Base-by-base conservation (phyloP, 2,113 vertebrate species). In the Phainopepla nitens region DNA sequence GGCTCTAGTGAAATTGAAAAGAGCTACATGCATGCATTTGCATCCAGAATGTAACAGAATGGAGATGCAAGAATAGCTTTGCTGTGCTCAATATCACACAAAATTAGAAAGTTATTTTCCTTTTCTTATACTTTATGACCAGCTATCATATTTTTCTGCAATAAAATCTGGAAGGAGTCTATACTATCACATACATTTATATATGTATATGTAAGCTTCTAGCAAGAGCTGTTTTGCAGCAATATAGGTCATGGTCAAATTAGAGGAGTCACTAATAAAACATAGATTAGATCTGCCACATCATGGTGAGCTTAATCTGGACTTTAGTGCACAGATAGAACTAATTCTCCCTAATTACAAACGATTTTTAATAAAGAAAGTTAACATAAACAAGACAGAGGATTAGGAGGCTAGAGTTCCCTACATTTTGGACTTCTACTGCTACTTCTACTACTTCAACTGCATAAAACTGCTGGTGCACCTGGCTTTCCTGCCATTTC, bases 1-100 rank as follows among this genome's bases (percentile, higher is more conserved):
- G 31, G 69, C 87, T 87, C 61, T 47, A 95, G 66, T 89, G 83
- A 81, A 92, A 91, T 56, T 83, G 60, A 89, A 92, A 89, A 89
- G 65, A 87, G 41, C 44, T 92, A 62, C 87, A 87, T 53, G 76
- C 72, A 68, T 89, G 53, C 83, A 89, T 96, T 92, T 92, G 80
- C 89, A 91, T 95, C 15, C 31, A 79, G 56, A 91, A 94, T 89
- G 68, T 66, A 82, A 60, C 51, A 25, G 91, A 87, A 92, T 84
- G 56, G 79, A 81, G 39, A 92, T 68, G 60, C 35, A 81, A 81
- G 83, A 92, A 89, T 58, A 89, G 33, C 51, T 87, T 78, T 94
- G 33, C 65, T 83, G n/a, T 92, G 42, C 75, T 94, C 51, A 66
- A 11, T 77, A 83, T 44, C 57, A 84, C 44, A 84, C 15, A 53